Evolutionary conservation across 2,797 vertebrate genomes (phyloP).

Genomic region (Iguana delicatissima): DNA sequence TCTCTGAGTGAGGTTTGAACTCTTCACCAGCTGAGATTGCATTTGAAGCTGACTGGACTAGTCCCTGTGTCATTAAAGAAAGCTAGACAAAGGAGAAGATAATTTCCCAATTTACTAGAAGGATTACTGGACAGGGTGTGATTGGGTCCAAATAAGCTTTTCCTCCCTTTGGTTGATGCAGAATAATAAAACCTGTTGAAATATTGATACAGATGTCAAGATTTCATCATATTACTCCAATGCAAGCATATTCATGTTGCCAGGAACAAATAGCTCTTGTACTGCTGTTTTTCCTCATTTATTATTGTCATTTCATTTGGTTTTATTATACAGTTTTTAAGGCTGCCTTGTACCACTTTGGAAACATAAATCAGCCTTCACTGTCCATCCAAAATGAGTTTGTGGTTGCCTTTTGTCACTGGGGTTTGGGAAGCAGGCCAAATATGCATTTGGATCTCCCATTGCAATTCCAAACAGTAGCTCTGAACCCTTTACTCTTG

Average conservation of each 20-base stretch:
- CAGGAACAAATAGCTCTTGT: neutral
- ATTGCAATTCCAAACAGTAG: slow-evolving; percentile 52
- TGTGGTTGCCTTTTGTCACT: neutral
- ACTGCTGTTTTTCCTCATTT: neutral
- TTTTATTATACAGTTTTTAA: neutral
- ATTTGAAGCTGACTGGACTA: neutral
- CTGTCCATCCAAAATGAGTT: neutral
- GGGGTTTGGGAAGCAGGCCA: neutral
- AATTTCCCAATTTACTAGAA: neutral
- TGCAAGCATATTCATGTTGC: neutral
- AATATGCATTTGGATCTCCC: slow-evolving; percentile 40
- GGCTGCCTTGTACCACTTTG: neutral
- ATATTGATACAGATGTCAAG: neutral
- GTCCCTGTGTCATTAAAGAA: neutral
- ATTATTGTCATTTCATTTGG: neutral
- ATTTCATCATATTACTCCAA: slow-evolving; percentile 12
- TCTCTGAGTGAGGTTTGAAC: no score
- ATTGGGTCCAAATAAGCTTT: neutral
- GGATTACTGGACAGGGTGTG: neutral
- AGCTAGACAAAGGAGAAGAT: neutral
- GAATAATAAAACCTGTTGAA: neutral
- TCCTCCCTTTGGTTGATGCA: neutral
- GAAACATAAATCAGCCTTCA: neutral
- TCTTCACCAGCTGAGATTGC: no score
- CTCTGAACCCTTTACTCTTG: slow-evolving; percentile 64